Conservation (phyloP, 2,888 invertebrate genomes). For the Antheraea assamensis region DNA sequence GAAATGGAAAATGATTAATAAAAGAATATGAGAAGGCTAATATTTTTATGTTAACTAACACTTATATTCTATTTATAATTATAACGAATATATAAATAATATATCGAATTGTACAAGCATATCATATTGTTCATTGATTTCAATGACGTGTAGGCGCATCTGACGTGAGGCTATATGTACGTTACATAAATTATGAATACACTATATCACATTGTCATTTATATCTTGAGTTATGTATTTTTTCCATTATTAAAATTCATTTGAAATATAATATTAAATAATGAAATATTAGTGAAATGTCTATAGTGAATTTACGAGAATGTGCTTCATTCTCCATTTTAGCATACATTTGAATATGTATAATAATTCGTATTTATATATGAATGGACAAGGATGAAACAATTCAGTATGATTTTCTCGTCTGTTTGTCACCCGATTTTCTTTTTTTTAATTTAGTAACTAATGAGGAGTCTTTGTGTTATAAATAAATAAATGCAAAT, state of each 20-base stretch:
- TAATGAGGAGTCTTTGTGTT: no score
- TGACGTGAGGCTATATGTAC: background rate
- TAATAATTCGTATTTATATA: no score
- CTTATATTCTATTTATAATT: no score
- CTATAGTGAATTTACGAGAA: background rate
- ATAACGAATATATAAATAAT: background rate
- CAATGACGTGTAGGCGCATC: conserved; percentile 8
- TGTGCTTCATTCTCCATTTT: background rate
- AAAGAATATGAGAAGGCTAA: background rate
- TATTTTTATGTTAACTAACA: background rate
- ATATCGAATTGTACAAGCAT: background rate
- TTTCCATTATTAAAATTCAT: background rate
- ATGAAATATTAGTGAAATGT: background rate
- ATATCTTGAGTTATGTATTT: background rate
- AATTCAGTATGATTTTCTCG: no score
- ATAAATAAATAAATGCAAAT: no score
- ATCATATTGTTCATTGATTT: background rate
- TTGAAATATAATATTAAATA: background rate
- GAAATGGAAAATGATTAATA: no score
- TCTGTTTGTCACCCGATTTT: no score
- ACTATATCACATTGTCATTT: background rate
- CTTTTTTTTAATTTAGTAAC: no score
- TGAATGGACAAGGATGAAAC: no score
- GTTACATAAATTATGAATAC: background rate
- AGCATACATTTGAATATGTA: no score